Percentiles rank a stretch among this genome's conserved stretches.
These are phyloP conservation scores for Micrasema longulum DNA, from an alignment of 1,140 invertebrate species.

Conservation along the genomic window DNA sequence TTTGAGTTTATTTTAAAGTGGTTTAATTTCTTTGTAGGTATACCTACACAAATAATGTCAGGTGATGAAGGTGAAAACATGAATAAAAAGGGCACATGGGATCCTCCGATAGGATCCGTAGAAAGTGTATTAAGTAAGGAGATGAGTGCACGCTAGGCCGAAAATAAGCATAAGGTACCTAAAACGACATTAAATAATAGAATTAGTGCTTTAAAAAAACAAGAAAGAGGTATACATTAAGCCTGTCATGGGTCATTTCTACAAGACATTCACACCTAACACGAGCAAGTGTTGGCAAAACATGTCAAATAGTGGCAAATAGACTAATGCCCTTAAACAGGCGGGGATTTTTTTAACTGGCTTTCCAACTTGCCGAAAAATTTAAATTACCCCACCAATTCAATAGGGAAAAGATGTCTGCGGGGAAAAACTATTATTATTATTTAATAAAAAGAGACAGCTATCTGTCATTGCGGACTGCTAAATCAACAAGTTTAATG, in stretches of 20 bases:
- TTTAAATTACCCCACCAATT: conserved; percentile 4
- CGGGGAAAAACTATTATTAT: conserved; percentile 14
- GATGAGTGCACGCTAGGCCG: conserved; percentile 8
- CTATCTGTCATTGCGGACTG: background rate
- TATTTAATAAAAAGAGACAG: conserved; percentile 1
- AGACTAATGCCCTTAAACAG: conserved; percentile 11
- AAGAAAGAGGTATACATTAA: conserved; percentile 2
- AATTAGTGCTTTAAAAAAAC: conserved; percentile 17
- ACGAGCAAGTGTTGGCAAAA: conserved; percentile 8
- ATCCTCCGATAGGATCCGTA: background rate
- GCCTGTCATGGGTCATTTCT: conserved; percentile 4
- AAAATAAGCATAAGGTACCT: conserved; percentile 5
- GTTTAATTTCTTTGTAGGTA: conserved; percentile 18
- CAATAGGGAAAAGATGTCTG: background rate
- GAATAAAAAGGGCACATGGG: conserved; percentile 13
- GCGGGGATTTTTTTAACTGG: background rate
- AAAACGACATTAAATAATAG: conserved; percentile 15
- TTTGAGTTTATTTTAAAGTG: too few relatives aligned
- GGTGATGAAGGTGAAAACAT: background rate
- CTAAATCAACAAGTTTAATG: conserved; percentile 1
- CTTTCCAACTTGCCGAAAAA: conserved; percentile 15
- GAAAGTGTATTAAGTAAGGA: too few relatives aligned
- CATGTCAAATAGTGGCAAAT: conserved; percentile 5
- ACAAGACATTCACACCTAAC: conserved; percentile 10
- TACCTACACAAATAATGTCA: conserved; percentile 2